A percentile compares a stretch with the other conserved stretches of the same genome.
Conservation (phyloP, 2,113 vertebrate genomes). For the Scomber japonicus region DNA sequence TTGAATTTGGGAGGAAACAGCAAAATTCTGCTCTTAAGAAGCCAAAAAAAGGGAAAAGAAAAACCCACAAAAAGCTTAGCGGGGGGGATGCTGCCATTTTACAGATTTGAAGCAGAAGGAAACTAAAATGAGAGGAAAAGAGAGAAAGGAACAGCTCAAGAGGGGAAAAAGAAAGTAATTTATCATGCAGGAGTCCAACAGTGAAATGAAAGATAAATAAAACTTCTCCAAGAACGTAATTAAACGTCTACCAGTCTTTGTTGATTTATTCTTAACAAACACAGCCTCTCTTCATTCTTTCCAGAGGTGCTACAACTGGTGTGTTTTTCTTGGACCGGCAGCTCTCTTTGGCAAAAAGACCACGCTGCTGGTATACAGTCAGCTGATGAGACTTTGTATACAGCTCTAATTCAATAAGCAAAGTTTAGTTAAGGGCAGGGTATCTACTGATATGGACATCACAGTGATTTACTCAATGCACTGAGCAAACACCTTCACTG, state of each 20-base stretch:
- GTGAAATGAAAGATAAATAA: conserved; percentile 76
- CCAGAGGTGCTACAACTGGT: conserved; percentile 71
- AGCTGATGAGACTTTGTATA: conserved; percentile 63
- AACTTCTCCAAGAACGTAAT: conserved; percentile 75
- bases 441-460: conserved; percentile 45
- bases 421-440: conserved; percentile 47
- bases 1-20: conserved; percentile 66
- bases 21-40: conserved; percentile 43
- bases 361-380: conserved; percentile 58
- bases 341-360: conserved; percentile 53
- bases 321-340: conserved; percentile 75
- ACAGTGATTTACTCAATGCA: conserved; percentile 57
- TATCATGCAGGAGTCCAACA: conserved; percentile 53
- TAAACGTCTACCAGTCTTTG: conserved; percentile 74
- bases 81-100: conserved; percentile 51
- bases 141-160: conserved; percentile 5
- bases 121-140: conserved; percentile 39
- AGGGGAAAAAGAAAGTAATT: conserved; percentile 36
- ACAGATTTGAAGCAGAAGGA: conserved; percentile 38
- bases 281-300: conserved; percentile 71
- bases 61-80: conserved; percentile 28
- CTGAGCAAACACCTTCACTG: conserved; percentile 55
- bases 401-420: conserved; percentile 58
- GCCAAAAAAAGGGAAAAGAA: not conserved
- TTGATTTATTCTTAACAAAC: conserved; percentile 83